Conservation (phyloP, 2,797 vertebrate genomes). For the Vireo griseus region DNA sequence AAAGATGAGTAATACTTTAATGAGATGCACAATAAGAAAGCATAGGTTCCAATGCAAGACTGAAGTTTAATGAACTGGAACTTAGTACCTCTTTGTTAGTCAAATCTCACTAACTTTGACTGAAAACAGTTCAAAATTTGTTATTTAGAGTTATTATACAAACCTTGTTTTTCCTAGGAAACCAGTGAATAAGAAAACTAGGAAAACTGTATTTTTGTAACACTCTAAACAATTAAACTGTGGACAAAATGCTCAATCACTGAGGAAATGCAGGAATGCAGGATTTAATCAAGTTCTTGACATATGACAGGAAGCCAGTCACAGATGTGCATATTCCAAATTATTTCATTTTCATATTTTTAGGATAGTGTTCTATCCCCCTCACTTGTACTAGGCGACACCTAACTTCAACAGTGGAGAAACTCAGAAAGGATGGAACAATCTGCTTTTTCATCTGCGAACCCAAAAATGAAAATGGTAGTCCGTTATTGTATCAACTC, state of each 20-base stretch:
- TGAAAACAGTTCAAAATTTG: background rate
- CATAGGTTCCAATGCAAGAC: background rate
- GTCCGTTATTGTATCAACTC: background rate
- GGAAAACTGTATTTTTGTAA: background rate
- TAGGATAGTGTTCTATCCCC: background rate
- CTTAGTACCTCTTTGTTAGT: background rate
- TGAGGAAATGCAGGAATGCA: background rate
- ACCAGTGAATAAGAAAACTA: background rate
- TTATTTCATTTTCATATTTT: conserved; percentile 15
- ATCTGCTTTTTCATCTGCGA: background rate
- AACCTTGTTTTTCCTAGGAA: background rate
- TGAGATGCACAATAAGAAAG: background rate
- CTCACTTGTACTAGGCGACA: background rate
- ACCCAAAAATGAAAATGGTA: background rate
- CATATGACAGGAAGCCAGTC: background rate
- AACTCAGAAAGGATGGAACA: background rate
- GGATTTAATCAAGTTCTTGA: conserved; percentile 30
- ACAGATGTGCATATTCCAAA: background rate
- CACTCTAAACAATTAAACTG: background rate
- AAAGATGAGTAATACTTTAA: background rate
- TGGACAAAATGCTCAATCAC: conserved; percentile 2
- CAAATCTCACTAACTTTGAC: background rate
- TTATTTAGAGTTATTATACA: background rate
- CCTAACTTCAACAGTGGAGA: background rate
- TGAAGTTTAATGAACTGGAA: background rate